phyloP scores from a whole-genome alignment of 2,888 invertebrate genomes.

The Ectropis crepuscularia region DNA sequence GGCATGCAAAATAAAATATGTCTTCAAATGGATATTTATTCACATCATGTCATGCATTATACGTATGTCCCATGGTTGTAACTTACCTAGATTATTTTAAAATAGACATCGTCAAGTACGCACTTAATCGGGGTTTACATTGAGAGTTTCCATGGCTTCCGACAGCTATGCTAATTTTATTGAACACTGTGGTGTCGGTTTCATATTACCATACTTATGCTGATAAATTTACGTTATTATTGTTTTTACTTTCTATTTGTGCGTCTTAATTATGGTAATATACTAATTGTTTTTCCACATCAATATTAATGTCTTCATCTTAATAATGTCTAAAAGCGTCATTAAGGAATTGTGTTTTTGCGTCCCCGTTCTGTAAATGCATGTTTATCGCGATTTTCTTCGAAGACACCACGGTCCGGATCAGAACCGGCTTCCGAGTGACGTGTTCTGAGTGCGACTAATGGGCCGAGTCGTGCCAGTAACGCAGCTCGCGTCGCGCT shows the following conservation, averaged over 20 bases:
- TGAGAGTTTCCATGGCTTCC: conserved; percentile 28
- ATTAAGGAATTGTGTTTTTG: conserved; percentile 39
- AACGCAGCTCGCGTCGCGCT: conserved; percentile 76
- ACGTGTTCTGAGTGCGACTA: conserved; percentile 75
- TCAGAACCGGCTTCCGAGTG: conserved; percentile 81
- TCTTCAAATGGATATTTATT: conserved; percentile 9
- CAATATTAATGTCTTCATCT: conserved; percentile 33
- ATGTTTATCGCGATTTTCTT: conserved; percentile 70
- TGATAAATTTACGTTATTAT: conserved; percentile 7
- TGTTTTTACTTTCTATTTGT: conserved; percentile 11
- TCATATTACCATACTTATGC: conserved; percentile 8
- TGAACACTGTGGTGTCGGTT: conserved; percentile 2
- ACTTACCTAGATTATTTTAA: conserved; percentile 20
- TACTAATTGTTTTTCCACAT: conserved; percentile 27
- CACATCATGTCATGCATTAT: conserved; percentile 7
- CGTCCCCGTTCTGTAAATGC: conserved; percentile 54
- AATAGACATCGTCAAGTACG: conserved; percentile 25
- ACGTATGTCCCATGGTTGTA: conserved; percentile 16
- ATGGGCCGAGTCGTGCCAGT: conserved; percentile 75
- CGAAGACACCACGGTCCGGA: conserved; percentile 61
- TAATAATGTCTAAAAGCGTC: conserved; percentile 31
- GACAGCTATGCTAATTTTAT: conserved; percentile 20
- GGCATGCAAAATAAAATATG: conserved; percentile 5
- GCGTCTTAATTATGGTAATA: conserved; percentile 12
- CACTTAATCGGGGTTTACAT: conserved; percentile 24